Base-by-base conservation (phyloP, 2,888 invertebrate species). In the Leptopilina myrica region DNA sequence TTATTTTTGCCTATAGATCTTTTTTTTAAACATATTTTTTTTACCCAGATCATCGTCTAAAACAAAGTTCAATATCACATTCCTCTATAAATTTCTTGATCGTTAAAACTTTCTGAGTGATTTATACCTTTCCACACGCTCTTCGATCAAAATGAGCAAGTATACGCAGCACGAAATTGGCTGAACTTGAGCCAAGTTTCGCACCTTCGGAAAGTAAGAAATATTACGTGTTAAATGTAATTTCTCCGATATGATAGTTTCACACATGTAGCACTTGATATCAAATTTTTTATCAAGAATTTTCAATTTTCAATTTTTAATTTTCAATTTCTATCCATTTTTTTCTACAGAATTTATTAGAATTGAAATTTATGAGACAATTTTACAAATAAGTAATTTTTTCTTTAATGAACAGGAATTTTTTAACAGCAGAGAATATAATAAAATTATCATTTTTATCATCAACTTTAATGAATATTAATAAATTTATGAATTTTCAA, bases 41-140 rank as follows among this genome's bases (percentile, higher is more conserved):
- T 33, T 56, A 73, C 8, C 26, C 9, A n/a, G 14, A 53, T 8
- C 6, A 53, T 8, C 6, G 9, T 62, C 6, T n/a, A 40, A 65
- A 43, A 66, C 40, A 66, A 66, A 66, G 15, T 43, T 43, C 66
- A 43, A 66, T n/a, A 66, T 43, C 43, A 66, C 43, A 66, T 43
- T 20, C 56, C 26, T 56, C 33, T 53, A 73, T 73, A 73, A 73
- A 73, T 73, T 53, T 73, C 12, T 20, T n/a, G 14, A n/a, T 56
- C 53, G 33, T 73, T 53, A 73, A 73, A 56, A 26, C 53, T 26
- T 26, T 26, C 20, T 64, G 40, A 64, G 40, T 33, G 26, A 64
- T 73, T 56, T 14, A 56, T 33, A n/a, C 14, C 53, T 56, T 20
- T 56, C 53, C 14, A 56, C n/a, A n/a, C n/a, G 73, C 33, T 56